Evolutionary conservation across 2,113 vertebrate genomes (phyloP).

Genomic region (Erythrocebus patas): DNA sequence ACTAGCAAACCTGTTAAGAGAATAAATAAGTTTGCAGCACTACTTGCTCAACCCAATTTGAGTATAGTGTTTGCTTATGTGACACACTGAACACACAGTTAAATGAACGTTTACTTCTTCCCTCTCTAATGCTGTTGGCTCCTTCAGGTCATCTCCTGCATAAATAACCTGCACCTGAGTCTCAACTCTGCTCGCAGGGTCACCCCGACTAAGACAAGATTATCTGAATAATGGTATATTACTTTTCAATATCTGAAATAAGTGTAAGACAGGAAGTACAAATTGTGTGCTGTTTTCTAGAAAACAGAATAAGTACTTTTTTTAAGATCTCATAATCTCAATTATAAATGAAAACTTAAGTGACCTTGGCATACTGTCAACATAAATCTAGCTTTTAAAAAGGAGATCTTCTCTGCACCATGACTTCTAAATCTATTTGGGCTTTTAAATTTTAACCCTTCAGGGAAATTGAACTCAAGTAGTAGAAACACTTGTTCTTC

Average conservation of each 20-base stretch:
- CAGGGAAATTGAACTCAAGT: neutral
- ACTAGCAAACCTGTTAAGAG: neutral
- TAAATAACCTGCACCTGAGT: neutral
- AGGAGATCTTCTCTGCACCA: neutral
- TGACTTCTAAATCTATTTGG: neutral
- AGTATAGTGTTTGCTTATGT: neutral
- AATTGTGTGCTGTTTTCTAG: conserved; percentile 15
- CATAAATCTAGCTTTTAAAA: conserved; percentile 31
- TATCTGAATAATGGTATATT: conserved; percentile 20
- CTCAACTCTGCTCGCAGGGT: neutral
- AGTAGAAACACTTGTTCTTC: neutral
- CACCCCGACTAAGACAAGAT: neutral
- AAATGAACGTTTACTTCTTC: neutral
- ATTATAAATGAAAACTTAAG: conserved; percentile 53
- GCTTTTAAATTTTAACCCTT: conserved; percentile 15
- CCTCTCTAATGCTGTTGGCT: neutral
- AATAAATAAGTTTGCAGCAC: neutral
- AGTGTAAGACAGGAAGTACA: conserved; percentile 21
- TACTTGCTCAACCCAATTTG: neutral
- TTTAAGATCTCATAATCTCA: conserved; percentile 40
- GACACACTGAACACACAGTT: neutral
- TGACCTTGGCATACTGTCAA: conserved; percentile 46
- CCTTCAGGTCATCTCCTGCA: neutral
- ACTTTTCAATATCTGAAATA: conserved; percentile 7
- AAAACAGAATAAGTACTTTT: conserved; percentile 19